A percentile compares a stretch with the other conserved stretches of the same genome.
Conservation (phyloP, 2,797 vertebrate species). For the Neostethus bicornis region DNA sequence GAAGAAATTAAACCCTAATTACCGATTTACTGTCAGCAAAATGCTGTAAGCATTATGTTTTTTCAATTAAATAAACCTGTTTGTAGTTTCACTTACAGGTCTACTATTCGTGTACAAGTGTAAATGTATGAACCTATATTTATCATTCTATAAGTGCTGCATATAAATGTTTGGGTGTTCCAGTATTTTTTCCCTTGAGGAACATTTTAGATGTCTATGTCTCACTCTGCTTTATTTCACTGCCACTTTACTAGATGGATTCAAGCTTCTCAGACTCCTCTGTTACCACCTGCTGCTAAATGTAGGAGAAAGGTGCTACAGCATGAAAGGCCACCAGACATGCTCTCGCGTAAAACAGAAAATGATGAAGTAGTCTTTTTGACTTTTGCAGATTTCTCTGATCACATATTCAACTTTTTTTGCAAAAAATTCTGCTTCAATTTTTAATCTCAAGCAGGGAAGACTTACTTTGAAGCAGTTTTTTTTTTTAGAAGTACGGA, state of each 20-base stretch:
- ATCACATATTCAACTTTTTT: background rate
- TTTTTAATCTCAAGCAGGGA: background rate
- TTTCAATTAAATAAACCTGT: constrained; percentile 14
- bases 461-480: background rate
- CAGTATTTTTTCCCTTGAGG: background rate
- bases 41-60: constrained; percentile 3
- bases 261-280: constrained; percentile 15
- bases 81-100: too few relatives aligned
- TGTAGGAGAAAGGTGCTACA: constrained; percentile 4
- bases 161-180: background rate
- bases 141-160: constrained; percentile 5
- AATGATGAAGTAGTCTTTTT: constrained; percentile 10
- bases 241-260: constrained; percentile 18
- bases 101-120: too few relatives aligned
- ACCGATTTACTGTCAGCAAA: constrained; percentile 52
- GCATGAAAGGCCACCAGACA: constrained; percentile 17
- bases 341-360: constrained; percentile 5
- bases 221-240: constrained; percentile 10
- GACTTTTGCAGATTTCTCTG: background rate
- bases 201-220: constrained; percentile 13
- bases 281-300: constrained; percentile 18
- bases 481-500: background rate
- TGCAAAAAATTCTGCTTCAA: constrained; percentile 1
- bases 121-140: too few relatives aligned
- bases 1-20: too few relatives aligned